Percentiles rank a stretch among this genome's conserved stretches.
Conservation (phyloP, 2,888 invertebrate species). For the Tricholauxania praeusta region DNA sequence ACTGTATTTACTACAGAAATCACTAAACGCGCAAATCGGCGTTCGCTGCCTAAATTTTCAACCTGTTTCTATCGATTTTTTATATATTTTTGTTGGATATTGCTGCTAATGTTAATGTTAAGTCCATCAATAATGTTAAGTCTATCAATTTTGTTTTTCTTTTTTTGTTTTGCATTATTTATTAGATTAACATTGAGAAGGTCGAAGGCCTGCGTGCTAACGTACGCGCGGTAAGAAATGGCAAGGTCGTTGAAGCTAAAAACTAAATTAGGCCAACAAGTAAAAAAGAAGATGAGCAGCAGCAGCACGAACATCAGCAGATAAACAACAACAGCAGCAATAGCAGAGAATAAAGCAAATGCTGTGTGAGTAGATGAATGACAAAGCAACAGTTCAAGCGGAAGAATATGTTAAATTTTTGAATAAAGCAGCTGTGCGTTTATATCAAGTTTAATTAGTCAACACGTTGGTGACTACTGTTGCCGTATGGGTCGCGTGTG, state of each 20-base stretch:
- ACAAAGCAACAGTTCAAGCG: not conserved
- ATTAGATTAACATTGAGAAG: constrained; percentile 37
- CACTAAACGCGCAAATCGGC: too few relatives aligned
- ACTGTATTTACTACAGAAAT: too few relatives aligned
- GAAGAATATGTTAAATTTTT: too few relatives aligned
- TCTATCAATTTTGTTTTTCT: not conserved
- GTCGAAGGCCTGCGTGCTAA: constrained; percentile 44
- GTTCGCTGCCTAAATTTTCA: too few relatives aligned
- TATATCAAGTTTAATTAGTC: too few relatives aligned
- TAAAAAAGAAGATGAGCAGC: constrained; percentile 3
- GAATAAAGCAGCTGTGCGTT: too few relatives aligned
- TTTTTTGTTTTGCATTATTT: constrained; percentile 12
- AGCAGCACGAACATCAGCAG: not conserved
- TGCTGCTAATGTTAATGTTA: too few relatives aligned
- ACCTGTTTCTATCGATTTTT: too few relatives aligned
- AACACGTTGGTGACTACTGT: too few relatives aligned
- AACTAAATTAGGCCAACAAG: constrained; percentile 32
- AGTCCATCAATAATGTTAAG: too few relatives aligned
- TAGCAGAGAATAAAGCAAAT: constrained; percentile 1
- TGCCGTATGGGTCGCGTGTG: too few relatives aligned
- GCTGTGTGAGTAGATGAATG: not conserved
- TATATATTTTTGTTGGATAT: too few relatives aligned
- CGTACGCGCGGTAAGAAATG: constrained; percentile 25
- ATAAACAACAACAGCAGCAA: not conserved
- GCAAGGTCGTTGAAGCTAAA: constrained; percentile 38